Conservation (phyloP, 2,888 invertebrate genomes). For the Gnatocerus cornutus region DNA sequence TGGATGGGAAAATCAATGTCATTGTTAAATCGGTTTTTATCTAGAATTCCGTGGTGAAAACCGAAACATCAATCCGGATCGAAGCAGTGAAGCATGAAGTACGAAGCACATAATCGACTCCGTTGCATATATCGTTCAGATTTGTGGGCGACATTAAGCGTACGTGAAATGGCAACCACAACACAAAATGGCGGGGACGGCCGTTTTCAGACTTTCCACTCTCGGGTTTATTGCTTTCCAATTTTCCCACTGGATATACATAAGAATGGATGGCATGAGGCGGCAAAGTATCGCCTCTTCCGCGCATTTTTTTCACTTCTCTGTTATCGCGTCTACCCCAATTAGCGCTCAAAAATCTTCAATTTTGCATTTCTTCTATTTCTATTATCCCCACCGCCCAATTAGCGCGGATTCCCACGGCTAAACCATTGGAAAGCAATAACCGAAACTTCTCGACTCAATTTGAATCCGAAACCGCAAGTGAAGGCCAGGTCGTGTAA, state of each 20-base stretch:
- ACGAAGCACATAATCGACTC: slow-evolving; percentile 54
- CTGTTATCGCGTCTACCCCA: too few species aligned
- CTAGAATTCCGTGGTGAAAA: slow-evolving; percentile 20
- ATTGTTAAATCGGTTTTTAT: slow-evolving; percentile 9
- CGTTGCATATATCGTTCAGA: slow-evolving; percentile 52
- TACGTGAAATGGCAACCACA: slow-evolving; percentile 54
- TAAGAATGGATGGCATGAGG: slow-evolving; percentile 30
- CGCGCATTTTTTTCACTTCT: slow-evolving; percentile 1
- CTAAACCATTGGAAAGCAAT: slow-evolving; percentile 16
- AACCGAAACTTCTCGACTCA: slow-evolving; percentile 18
- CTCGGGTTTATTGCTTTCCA: slow-evolving; percentile 52
- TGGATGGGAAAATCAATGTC: slow-evolving; percentile 6
- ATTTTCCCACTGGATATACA: slow-evolving; percentile 47
- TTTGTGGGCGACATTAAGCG: slow-evolving; percentile 53
- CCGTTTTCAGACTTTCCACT: slow-evolving; percentile 44
- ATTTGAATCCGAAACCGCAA: slow-evolving; percentile 42
- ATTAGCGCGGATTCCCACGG: slow-evolving; percentile 1
- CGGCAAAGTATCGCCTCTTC: slow-evolving; percentile 17
- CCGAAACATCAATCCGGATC: slow-evolving; percentile 52
- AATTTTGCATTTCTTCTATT: too few species aligned
- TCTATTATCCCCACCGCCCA: too few species aligned
- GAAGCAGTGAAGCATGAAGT: slow-evolving; percentile 51
- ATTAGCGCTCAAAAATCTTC: too few species aligned
- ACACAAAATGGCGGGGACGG: slow-evolving; percentile 49
- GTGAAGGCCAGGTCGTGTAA: slow-evolving; percentile 23